These are phyloP conservation scores for Cosmopolites sordidus DNA, from an alignment of 2,888 invertebrate genomes.

Conservation along the genomic window DNA sequence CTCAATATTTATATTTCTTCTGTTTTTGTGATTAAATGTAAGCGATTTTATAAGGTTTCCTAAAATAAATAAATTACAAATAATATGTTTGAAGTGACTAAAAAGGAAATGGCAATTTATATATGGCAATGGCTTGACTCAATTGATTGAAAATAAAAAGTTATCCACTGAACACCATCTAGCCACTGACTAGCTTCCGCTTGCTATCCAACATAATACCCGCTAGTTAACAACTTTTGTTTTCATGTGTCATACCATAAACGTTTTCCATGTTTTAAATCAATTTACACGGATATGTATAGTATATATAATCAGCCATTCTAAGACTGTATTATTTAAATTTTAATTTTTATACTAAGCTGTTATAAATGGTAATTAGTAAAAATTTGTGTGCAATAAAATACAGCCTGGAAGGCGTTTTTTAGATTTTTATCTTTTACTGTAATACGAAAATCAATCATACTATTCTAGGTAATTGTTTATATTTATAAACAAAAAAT, in stretches of 20 bases:
- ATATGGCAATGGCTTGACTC: too few species aligned
- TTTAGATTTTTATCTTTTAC: conserved; percentile 47
- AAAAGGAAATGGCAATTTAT: neutral
- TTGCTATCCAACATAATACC: conserved; percentile 36
- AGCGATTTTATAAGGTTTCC: too few species aligned
- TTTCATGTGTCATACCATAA: conserved; percentile 49
- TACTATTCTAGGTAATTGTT: conserved; percentile 47
- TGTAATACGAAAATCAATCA: conserved; percentile 38
- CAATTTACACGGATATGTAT: conserved; percentile 50
- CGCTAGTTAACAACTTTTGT: conserved; percentile 38
- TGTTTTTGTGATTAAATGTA: too few species aligned
- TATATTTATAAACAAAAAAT: conserved; percentile 39
- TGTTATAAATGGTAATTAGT: conserved; percentile 51
- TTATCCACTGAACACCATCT: conserved; percentile 27
- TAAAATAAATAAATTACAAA: too few species aligned
- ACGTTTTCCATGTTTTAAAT: conserved; percentile 47
- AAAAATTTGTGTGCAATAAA: conserved; percentile 50
- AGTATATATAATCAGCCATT: conserved; percentile 50
- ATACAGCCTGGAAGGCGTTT: conserved; percentile 36
- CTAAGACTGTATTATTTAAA: conserved; percentile 52
- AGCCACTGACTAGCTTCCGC: conserved; percentile 32
- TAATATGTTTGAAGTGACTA: too few species aligned
- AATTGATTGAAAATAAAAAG: neutral
- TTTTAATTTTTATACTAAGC: conserved; percentile 53
- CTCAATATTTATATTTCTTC: too few species aligned